Percentiles rank a stretch among this genome's conserved stretches.
Conservation (phyloP, 2,797 vertebrate genomes). For the Hemibagrus guttatus region DNA sequence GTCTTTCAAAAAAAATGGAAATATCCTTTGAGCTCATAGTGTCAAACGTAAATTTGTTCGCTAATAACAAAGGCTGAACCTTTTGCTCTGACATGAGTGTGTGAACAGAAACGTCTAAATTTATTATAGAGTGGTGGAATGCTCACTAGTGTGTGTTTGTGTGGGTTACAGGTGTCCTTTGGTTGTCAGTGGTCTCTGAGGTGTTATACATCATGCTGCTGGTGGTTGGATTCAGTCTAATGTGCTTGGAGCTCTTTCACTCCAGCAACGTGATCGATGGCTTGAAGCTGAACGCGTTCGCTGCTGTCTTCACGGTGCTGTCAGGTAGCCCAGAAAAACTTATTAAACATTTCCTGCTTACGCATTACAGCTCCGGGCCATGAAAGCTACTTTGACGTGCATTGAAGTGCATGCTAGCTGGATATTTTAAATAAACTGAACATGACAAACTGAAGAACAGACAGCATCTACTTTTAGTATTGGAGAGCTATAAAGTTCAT, state of each 20-base stretch:
- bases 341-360: conserved; percentile 11
- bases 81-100: neutral
- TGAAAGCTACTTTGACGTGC: neutral
- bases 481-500: neutral
- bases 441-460: neutral
- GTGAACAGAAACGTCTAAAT: conserved; percentile 43
- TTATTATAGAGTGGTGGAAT: conserved; percentile 26
- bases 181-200: conserved; percentile 94
- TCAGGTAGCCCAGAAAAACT: conserved; percentile 78
- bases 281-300: conserved; percentile 96
- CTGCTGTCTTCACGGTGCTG: conserved; percentile 95
- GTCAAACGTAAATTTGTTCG: neutral
- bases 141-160: conserved; percentile 39
- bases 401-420: neutral
- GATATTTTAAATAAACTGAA: neutral
- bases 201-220: conserved; percentile 93
- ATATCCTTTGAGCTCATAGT: neutral
- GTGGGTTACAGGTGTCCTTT: conserved; percentile 86
- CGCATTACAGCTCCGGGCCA: neutral
- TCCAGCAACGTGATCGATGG: conserved; percentile 95
- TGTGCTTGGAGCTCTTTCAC: conserved; percentile 96
- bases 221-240: conserved; percentile 94
- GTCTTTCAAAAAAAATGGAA: neutral
- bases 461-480: neutral
- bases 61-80: conserved; percentile 3